Base-by-base conservation (phyloP, 2,113 vertebrate species). In the Limanda limanda region DNA sequence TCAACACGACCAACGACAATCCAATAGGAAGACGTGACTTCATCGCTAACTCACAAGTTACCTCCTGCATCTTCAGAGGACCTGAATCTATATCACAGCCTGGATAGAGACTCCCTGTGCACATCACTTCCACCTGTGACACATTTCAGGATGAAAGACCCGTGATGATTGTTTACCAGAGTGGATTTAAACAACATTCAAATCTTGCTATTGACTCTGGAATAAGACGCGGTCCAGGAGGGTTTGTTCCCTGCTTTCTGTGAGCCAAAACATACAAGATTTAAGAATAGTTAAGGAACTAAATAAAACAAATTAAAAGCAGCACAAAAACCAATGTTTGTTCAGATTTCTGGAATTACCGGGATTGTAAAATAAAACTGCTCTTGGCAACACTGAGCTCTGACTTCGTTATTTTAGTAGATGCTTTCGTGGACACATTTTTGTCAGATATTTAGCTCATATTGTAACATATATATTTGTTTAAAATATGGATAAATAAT, bases 1-100 rank as follows among this genome's bases (percentile, higher is more conserved):
- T 90, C 86, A 87, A 82, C 63, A 56, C 59, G 35, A 74, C 60
- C 75, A 81, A 70, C 61, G 76, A 80, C n/a, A 68, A 71, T 62
- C 59, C 60, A 87, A 67, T 31, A 77, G 61, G 70, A 84, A 81
- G 69, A 47, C 52, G 48, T 76, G 69, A 83, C 71, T 68, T 86
- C 81, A 81, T 73, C 24, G 47, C 27, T 40, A 18, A 20, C 68
- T 0, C 31, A 57, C 21, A 37, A 18, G 47, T 18, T 51, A 15
- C 47, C 47, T 17, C 47, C 47, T 42, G 40, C 40, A 12, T 42
- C 40, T 42, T 42, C 40, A 2, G 45, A 57, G 25, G 67, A 73
- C 66, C 63, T 48, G 40, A 61, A 77, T 83, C 37, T 25, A 9
- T 24, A 71, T 52, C 12, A 52, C 23, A 52, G 0, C 1, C 14